Conservation (phyloP, 2,888 invertebrate species). For the Drosophila infuscata region DNA sequence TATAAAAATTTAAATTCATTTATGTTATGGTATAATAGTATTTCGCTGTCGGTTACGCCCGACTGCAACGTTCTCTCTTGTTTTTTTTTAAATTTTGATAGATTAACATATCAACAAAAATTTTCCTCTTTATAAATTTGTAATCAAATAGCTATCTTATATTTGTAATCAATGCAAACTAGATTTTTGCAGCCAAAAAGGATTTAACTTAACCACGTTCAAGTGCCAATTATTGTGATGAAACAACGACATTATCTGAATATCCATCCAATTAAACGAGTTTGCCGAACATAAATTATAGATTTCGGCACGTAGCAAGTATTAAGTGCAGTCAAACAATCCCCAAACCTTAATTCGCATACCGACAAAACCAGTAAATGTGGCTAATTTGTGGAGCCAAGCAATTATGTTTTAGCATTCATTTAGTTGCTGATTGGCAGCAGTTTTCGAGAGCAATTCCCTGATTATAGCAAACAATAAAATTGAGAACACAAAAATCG, state of each 20-base stretch:
- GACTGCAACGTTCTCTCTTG: no score
- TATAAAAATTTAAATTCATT: no score
- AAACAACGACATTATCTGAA: slow-evolving; percentile 46
- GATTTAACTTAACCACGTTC: background rate
- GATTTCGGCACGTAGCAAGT: slow-evolving; percentile 60
- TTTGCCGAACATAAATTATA: slow-evolving; percentile 56
- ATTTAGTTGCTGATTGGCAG: slow-evolving; percentile 32
- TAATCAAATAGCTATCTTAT: background rate
- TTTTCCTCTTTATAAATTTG: background rate
- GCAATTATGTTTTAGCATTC: slow-evolving; percentile 23
- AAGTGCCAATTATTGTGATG: slow-evolving; percentile 23
- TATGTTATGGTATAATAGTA: no score
- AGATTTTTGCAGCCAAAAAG: background rate
- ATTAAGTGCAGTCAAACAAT: slow-evolving; percentile 47
- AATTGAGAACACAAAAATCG: slow-evolving; percentile 16
- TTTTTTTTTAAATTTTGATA: background rate
- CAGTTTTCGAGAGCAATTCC: slow-evolving; percentile 5
- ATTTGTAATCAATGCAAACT: background rate
- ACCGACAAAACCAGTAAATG: slow-evolving; percentile 30
- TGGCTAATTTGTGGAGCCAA: slow-evolving; percentile 55
- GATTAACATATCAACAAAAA: background rate
- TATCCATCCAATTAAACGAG: slow-evolving; percentile 55
- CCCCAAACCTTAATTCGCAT: background rate
- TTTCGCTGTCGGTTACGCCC: no score
- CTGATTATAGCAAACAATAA: slow-evolving; percentile 10